Base-by-base conservation (phyloP, 2,888 invertebrate genomes). In the Auanema sp. region DNA sequence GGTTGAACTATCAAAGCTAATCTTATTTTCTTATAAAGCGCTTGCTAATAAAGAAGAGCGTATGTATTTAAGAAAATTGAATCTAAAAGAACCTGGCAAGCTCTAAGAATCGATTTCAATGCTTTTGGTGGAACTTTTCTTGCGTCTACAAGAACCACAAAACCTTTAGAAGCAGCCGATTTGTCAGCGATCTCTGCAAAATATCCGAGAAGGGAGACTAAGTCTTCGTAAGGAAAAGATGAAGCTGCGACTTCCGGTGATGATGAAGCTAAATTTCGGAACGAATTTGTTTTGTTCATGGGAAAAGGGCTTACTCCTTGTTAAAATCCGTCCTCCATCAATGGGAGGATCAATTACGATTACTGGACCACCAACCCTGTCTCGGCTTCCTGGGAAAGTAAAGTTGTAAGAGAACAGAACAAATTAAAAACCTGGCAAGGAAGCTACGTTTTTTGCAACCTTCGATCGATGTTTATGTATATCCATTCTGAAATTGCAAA, bases 1-100 rank as follows among this genome's bases (percentile, higher is more conserved):
- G 90, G 89, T 77, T 90, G 87, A 68, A 91, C 86, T 64, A 91
- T 89, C 78, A 90, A 49, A 12, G 71, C 79, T 42, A 79, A 76
- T 16, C 77, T 71, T 21, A 79, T 70, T 56, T 73, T 72, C 47
- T 70, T 69, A 65, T 73, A 78, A 21, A 82, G 62, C 1, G 78
- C 78, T 67, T 78, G 77, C 76, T 79, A 67, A 43, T 74, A 65
- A 24, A 16, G 33, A 33, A 33, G n/a, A 33, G 3, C 3, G 33
- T 3, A 33, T 33, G 8, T 3, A 16, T 52, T 24, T 8, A 23
- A 55, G n/a, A 12, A 55, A 55, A n/a, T 41, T 44, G n/a, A 14
- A 41, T 33, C 58, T 41, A 25, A 5, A 57, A 56, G 14, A 52
- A 70, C 66, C 65, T 71, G 80, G 43, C 71, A 71, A 12, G 79